phyloP scores from a whole-genome alignment of 2,113 vertebrate genomes.

The Bagarius yarrelli region DNA sequence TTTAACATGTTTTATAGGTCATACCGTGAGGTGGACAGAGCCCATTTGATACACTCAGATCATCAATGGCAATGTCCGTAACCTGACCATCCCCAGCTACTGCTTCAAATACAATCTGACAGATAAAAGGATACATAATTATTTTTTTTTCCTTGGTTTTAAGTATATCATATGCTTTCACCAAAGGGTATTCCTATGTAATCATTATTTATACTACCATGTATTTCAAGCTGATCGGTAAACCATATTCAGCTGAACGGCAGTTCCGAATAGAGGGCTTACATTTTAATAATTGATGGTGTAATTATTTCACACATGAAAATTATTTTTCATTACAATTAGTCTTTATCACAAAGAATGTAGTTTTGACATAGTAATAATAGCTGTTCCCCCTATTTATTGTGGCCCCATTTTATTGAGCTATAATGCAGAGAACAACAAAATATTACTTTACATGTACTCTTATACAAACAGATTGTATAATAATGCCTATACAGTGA shows the following conservation, averaged over 20 bases:
- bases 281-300: neutral
- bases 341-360: neutral
- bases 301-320: neutral
- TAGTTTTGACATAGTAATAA: neutral
- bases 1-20: constrained; percentile 1
- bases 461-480: neutral
- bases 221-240: too few species aligned
- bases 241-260: neutral
- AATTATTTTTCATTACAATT: neutral
- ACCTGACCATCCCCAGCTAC: constrained; percentile 53
- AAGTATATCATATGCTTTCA: too few species aligned
- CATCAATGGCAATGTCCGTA: constrained; percentile 70
- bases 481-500: constrained; percentile 20
- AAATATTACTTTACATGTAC: neutral
- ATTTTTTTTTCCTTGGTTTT: too few species aligned
- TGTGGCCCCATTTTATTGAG: neutral
- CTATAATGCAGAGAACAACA: neutral
- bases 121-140: too few species aligned
- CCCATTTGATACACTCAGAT: constrained; percentile 67
- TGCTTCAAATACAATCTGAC: constrained; percentile 71
- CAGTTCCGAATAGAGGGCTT: neutral
- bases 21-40: constrained; percentile 66
- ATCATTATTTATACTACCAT: too few species aligned
- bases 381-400: neutral
- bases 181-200: too few species aligned